A percentile compares a stretch with the other conserved stretches of the same genome.
phyloP scores from a whole-genome alignment of 1,140 invertebrate species.

The Drosophila mauritiana region DNA sequence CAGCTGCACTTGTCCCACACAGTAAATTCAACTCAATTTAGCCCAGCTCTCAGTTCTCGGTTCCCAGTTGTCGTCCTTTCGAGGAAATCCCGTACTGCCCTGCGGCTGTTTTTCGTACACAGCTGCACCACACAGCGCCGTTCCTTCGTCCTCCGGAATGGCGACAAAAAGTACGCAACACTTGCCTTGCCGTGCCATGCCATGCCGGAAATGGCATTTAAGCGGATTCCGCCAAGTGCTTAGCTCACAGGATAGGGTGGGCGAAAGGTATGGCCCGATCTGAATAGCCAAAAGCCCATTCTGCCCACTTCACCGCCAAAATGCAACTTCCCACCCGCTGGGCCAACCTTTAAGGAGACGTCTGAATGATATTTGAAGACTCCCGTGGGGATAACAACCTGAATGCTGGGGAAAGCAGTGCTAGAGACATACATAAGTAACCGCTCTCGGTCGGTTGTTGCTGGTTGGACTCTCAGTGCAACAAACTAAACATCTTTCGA shows the following conservation, averaged over 20 bases:
- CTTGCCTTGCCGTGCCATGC: slow-evolving; percentile 21
- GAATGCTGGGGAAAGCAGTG: slow-evolving; percentile 2
- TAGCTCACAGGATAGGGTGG: slow-evolving; percentile 10
- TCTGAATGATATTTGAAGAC: slow-evolving; percentile 35
- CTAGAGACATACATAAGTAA: slow-evolving; percentile 9
- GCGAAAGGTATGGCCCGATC: slow-evolving; percentile 1
- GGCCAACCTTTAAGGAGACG: slow-evolving; percentile 6
- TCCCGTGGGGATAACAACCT: slow-evolving; percentile 10
- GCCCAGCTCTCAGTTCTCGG: slow-evolving; percentile 1
- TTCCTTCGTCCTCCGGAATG: slow-evolving; percentile 34
- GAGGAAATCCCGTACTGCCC: slow-evolving; percentile 22
- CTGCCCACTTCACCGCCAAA: too few relatives aligned
- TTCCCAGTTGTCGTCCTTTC: slow-evolving; percentile 12
- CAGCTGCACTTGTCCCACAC: slow-evolving; percentile 42
- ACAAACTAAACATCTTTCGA: too few relatives aligned
- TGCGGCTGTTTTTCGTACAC: slow-evolving; percentile 26
- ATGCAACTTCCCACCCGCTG: background rate
- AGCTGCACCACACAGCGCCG: slow-evolving; percentile 12
- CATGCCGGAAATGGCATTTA: slow-evolving; percentile 73
- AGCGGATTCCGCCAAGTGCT: slow-evolving; percentile 64
- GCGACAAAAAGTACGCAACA: slow-evolving; percentile 42
- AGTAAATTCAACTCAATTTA: slow-evolving; percentile 48
- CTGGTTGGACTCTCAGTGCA: too few relatives aligned
- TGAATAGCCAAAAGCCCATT: slow-evolving; percentile 22
- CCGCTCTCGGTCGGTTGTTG: background rate